phyloP scores from a whole-genome alignment of 2,113 vertebrate species.

The Prochilodus magdalenae region DNA sequence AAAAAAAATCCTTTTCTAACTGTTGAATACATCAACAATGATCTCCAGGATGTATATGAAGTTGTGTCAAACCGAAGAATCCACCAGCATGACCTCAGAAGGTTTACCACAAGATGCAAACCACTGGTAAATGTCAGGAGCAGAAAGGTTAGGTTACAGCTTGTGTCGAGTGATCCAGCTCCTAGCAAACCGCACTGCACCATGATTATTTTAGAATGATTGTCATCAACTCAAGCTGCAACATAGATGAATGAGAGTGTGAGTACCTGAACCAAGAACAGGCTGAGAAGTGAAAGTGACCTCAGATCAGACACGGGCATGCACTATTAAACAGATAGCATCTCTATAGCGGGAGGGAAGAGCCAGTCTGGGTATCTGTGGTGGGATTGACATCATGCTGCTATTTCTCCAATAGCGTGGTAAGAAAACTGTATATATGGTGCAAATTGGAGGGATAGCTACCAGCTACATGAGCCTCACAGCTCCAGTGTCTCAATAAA shows the following conservation, averaged over 20 bases:
- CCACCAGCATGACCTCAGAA: background rate
- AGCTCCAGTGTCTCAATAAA: too few species aligned
- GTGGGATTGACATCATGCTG: background rate
- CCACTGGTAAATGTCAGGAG: background rate
- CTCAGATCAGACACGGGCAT: background rate
- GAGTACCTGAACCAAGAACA: background rate
- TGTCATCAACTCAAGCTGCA: background rate
- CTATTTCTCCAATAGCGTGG: too few species aligned
- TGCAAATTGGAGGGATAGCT: too few species aligned
- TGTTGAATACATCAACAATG: background rate
- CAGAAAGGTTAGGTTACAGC: background rate
- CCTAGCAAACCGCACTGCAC: background rate
- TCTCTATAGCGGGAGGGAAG: background rate
- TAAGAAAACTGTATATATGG: too few species aligned
- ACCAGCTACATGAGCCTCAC: background rate
- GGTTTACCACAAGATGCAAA: background rate
- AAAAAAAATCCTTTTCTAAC: background rate
- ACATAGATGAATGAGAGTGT: background rate
- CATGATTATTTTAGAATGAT: background rate
- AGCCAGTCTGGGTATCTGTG: background rate
- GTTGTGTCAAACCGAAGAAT: background rate
- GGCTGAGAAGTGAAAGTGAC: background rate
- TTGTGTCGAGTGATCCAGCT: background rate
- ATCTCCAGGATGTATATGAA: background rate
- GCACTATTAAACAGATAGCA: constrained; percentile 4